phyloP scores from a whole-genome alignment of 2,113 vertebrate species.

The Fulica atra region DNA sequence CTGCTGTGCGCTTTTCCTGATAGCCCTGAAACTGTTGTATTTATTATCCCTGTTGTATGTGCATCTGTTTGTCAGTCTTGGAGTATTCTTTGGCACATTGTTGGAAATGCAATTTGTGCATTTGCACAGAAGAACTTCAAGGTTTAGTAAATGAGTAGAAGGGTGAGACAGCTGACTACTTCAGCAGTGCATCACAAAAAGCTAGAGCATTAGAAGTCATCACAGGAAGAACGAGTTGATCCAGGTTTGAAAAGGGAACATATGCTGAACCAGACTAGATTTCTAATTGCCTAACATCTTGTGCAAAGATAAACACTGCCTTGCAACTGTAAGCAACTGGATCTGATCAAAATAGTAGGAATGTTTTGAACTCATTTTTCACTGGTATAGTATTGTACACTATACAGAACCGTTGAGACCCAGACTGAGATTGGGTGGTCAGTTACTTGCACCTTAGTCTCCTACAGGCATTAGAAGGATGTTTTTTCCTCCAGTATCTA shows the following conservation, averaged over 20 bases:
- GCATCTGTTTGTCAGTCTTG: neutral
- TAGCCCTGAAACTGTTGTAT: neutral
- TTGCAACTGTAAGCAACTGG: neutral
- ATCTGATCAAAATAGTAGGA: neutral
- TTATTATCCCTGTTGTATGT: neutral
- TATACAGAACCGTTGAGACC: neutral
- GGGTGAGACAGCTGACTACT: neutral
- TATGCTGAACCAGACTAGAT: neutral
- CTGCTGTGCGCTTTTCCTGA: neutral
- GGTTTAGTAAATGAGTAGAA: neutral
- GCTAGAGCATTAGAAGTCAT: neutral
- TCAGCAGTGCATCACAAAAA: neutral
- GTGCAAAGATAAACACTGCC: neutral
- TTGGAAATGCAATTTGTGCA: neutral
- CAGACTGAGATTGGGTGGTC: neutral
- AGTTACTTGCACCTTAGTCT: neutral
- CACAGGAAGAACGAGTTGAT: neutral
- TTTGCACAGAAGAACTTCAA: neutral
- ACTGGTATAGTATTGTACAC: neutral
- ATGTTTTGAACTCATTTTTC: neutral
- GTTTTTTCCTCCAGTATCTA: neutral
- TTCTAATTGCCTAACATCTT: neutral
- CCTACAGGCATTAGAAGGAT: neutral
- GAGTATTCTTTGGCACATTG: rapidly evolving
- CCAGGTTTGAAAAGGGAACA: neutral